Conservation (phyloP, 2,888 invertebrate species). For the Eurytoma adleriae region DNA sequence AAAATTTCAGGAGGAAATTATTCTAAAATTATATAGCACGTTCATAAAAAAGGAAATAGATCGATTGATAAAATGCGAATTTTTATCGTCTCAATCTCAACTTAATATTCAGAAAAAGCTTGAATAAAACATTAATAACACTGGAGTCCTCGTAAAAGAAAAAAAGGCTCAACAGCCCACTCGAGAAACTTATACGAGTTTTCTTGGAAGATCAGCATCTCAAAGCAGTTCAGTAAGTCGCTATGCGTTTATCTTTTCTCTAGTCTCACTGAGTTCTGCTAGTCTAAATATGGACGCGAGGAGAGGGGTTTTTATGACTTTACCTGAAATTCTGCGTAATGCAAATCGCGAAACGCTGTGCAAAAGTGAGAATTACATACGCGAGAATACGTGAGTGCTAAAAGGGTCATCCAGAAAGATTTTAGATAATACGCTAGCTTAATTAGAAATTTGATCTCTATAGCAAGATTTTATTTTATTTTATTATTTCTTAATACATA, state of each 20-base stretch:
- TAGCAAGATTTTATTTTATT: slow-evolving; percentile 10
- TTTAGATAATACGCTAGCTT: slow-evolving; percentile 59
- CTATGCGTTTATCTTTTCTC: slow-evolving; percentile 52
- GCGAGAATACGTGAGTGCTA: slow-evolving; percentile 33
- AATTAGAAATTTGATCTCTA: slow-evolving; percentile 56
- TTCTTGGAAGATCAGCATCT: slow-evolving; percentile 57
- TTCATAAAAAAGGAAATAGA: slow-evolving; percentile 17
- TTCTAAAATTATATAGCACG: too few relatives aligned
- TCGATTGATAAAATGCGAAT: slow-evolving; percentile 27
- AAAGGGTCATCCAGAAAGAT: slow-evolving; percentile 48
- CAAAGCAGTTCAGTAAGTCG: slow-evolving; percentile 41
- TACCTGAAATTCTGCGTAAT: slow-evolving; percentile 56
- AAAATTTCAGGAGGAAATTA: too few relatives aligned
- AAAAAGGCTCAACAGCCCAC: slow-evolving; percentile 41
- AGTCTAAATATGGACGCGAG: slow-evolving; percentile 50
- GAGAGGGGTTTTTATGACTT: slow-evolving; percentile 50
- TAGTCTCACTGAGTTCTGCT: slow-evolving; percentile 37
- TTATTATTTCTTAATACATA: too few relatives aligned
- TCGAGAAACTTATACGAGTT: slow-evolving; percentile 55
- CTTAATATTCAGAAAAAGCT: slow-evolving; percentile 22
- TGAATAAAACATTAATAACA: slow-evolving; percentile 36
- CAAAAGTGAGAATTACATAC: slow-evolving; percentile 50
- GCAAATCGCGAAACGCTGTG: slow-evolving; percentile 53
- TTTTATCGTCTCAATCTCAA: slow-evolving; percentile 49
- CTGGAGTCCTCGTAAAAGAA: slow-evolving; percentile 7